Base-by-base conservation (phyloP, 1,140 invertebrate species). In the Drosophila jambulina region DNA sequence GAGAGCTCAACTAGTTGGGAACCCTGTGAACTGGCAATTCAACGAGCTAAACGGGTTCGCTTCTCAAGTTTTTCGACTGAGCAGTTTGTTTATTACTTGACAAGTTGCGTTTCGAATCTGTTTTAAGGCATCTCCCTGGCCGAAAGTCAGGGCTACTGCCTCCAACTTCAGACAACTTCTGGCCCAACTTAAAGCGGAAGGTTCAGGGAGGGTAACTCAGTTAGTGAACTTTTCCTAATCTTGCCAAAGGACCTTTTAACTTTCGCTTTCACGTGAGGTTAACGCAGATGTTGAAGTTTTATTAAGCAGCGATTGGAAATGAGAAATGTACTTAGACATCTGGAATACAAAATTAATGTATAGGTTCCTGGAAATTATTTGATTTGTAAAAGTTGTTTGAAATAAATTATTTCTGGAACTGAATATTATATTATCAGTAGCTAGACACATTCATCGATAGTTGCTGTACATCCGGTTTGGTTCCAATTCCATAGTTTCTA, bases 81-180 rank as follows among this genome's bases (percentile, higher is more conserved):
- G 36, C 67, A 70, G 67, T 69, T 70, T 70, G 67, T 70, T 70
- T 70, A 70, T 70, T 68, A 51, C 67, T 68, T 67, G 67, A 70
- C 67, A 68, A 70, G 29, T 70, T 70, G 38, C 63, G 46, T 45
- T 54, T 46, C 64, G 63, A 54, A 70, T 65, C 62, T 62, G 62
- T 65, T 65, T 65, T 46, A 54, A 67, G 34, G 51, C 51, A 54
- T 54, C 42, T 27, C 40, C 9, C 34, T 12, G 27, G 27, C 36
- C 65, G 27, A 69, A 69, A 67, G 61, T 68, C 63, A 36, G 21
- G 12, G 15, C 23, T 23, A 2, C 21, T 15, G 21, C 13, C 49
- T 10, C 19, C 2, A 64, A 64, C 61, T 64, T 64, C 10, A 8
- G 15, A 19, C 56, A 65, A 65, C 57, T 65, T 61, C 27, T n/a